These are phyloP conservation scores for Athripsodes cinereus DNA, from an alignment of 2,888 invertebrate genomes.

Conservation along the genomic window DNA sequence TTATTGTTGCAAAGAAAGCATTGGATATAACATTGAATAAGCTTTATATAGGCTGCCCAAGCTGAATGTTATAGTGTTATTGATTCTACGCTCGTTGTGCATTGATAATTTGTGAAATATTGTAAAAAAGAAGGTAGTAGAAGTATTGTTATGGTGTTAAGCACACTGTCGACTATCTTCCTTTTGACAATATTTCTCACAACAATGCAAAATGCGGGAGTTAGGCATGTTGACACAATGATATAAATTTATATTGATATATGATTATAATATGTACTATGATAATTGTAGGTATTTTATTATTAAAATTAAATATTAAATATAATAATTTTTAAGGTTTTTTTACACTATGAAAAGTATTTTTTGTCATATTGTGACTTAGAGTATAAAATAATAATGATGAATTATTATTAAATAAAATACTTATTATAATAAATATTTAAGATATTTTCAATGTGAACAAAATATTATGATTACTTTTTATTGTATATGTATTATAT, in stretches of 20 bases:
- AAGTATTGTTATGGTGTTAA: no score
- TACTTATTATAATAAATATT: not conserved
- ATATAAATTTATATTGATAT: constrained; percentile 15
- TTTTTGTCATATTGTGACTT: constrained; percentile 13
- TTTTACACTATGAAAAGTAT: constrained; percentile 18
- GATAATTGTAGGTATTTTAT: not conserved
- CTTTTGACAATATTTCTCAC: no score
- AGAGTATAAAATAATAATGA: constrained; percentile 2
- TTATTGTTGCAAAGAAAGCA: no score
- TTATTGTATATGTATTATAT: not conserved
- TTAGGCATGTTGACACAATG: no score
- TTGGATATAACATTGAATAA: constrained; percentile 15
- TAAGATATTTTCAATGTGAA: constrained; percentile 3
- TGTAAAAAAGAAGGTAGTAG: no score
- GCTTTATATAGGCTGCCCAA: constrained; percentile 11
- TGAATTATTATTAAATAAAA: not conserved
- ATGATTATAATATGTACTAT: constrained; percentile 1
- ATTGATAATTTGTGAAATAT: constrained; percentile 7
- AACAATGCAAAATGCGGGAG: no score
- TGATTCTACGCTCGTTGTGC: not conserved
- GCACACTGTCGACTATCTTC: no score
- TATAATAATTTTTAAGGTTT: constrained; percentile 7
- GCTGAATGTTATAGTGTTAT: constrained; percentile 16
- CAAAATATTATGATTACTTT: not conserved
- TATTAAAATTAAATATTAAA: not conserved